phyloP scores from a whole-genome alignment of 2,888 invertebrate genomes.

The Tetragonisca angustula region DNA sequence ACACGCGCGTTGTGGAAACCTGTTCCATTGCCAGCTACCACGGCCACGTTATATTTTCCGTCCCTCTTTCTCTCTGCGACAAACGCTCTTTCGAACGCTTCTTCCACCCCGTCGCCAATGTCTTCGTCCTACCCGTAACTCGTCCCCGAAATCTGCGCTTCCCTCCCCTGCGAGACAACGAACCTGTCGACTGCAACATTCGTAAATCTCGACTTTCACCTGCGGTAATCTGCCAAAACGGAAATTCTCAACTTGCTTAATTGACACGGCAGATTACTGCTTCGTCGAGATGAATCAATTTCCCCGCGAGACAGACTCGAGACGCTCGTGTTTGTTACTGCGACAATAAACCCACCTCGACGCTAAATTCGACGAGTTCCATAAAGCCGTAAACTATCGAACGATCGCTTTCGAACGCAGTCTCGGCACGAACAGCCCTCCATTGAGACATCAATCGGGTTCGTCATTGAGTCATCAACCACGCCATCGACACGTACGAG shows the following conservation, averaged over 20 bases:
- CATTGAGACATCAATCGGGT: slow-evolving; percentile 50
- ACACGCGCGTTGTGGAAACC: slow-evolving; percentile 73
- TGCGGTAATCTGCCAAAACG: background rate
- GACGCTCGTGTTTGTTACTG: background rate
- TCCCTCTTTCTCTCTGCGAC: slow-evolving; percentile 27
- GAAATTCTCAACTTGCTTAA: background rate
- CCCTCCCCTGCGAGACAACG: no score
- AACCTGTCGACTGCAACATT: background rate
- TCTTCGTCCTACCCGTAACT: slow-evolving; percentile 30
- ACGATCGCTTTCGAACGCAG: background rate
- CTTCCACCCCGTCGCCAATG: slow-evolving; percentile 14
- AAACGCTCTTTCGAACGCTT: background rate
- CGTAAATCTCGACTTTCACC: background rate
- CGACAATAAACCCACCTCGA: background rate
- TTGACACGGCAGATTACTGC: background rate
- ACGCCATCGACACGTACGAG: slow-evolving; percentile 30
- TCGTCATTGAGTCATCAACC: slow-evolving; percentile 57
- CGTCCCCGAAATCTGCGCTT: slow-evolving; percentile 8
- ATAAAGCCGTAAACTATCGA: slow-evolving; percentile 9
- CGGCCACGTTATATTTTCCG: slow-evolving; percentile 51
- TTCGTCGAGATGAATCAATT: background rate
- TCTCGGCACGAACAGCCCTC: background rate
- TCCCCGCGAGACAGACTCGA: background rate
- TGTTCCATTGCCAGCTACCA: slow-evolving; percentile 70
- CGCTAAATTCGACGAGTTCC: background rate